phyloP scores from a whole-genome alignment of 1,140 invertebrate species.

The Trissolcus basalis region DNA sequence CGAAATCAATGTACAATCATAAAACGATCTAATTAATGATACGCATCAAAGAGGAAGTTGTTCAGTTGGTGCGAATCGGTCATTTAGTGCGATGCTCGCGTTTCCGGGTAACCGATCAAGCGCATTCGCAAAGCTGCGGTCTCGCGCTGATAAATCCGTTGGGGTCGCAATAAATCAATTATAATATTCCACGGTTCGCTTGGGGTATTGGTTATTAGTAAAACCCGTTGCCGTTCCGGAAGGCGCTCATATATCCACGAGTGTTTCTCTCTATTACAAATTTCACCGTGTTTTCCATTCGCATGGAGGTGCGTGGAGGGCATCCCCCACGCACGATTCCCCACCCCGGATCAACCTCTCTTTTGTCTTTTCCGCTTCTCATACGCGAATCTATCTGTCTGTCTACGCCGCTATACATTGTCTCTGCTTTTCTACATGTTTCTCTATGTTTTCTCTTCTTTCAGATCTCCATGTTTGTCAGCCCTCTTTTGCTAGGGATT shows the following conservation, averaged over 20 bases:
- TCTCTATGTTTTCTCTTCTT: too few relatives aligned
- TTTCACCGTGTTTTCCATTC: constrained; percentile 66
- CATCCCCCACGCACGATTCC: constrained; percentile 16
- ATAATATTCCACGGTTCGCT: constrained; percentile 76
- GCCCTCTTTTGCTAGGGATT: constrained; percentile 57
- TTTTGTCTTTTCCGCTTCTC: constrained; percentile 57
- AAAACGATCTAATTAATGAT: constrained; percentile 56
- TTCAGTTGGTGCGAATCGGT: constrained; percentile 60
- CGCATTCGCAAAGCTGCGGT: constrained; percentile 64
- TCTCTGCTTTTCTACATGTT: constrained; percentile 20
- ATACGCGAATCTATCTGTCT: constrained; percentile 53
- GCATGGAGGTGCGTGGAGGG: constrained; percentile 22
- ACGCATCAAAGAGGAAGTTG: constrained; percentile 60
- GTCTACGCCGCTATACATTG: constrained; percentile 48
- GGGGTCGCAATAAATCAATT: constrained; percentile 73
- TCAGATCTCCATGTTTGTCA: constrained; percentile 50
- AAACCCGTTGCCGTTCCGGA: constrained; percentile 72
- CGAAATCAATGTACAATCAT: constrained; percentile 34
- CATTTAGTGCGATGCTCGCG: constrained; percentile 55
- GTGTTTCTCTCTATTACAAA: constrained; percentile 73
- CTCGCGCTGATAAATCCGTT: constrained; percentile 71
- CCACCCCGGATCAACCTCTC: constrained; percentile 19
- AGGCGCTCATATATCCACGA: constrained; percentile 71
- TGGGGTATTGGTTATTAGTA: constrained; percentile 75
- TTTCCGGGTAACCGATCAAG: constrained; percentile 60